Evolutionary conservation across 2,888 invertebrate species (phyloP).

Genomic region (Pandemis cinnamomeana): DNA sequence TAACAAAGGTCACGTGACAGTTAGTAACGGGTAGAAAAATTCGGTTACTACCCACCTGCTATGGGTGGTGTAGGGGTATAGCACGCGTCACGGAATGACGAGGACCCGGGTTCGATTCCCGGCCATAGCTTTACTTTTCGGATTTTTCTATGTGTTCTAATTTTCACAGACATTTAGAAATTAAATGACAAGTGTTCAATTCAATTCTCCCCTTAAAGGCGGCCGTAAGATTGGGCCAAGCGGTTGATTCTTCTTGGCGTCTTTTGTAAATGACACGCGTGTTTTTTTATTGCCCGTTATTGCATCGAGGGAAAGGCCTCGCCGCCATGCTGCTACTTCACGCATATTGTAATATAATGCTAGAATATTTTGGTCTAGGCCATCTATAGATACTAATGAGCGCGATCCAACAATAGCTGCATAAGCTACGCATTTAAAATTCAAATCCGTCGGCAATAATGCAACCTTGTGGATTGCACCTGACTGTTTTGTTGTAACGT

Average conservation of each 20-base stretch:
- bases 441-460: conserved; percentile 19
- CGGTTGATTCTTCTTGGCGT: not conserved
- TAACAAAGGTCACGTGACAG: too few relatives aligned
- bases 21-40: too few relatives aligned
- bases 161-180: too few relatives aligned
- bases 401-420: conserved; percentile 26
- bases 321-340: not conserved
- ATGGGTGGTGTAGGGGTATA: too few relatives aligned
- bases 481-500: conserved; percentile 8
- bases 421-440: conserved; percentile 34
- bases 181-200: too few relatives aligned
- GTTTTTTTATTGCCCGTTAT: not conserved
- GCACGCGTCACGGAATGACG: too few relatives aligned
- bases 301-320: not conserved
- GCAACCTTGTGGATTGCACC: conserved; percentile 23
- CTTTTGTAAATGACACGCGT: not conserved
- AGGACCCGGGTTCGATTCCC: too few relatives aligned
- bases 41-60: too few relatives aligned
- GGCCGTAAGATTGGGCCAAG: too few relatives aligned
- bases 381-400: conserved; percentile 32
- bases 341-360: not conserved
- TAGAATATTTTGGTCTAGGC: conserved; percentile 7
- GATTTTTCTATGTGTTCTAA: too few relatives aligned
- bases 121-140: too few relatives aligned
- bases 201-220: too few relatives aligned